Evolutionary conservation across 2,888 invertebrate species (phyloP).

Genomic region (Rhopalosiphum nymphaeae): DNA sequence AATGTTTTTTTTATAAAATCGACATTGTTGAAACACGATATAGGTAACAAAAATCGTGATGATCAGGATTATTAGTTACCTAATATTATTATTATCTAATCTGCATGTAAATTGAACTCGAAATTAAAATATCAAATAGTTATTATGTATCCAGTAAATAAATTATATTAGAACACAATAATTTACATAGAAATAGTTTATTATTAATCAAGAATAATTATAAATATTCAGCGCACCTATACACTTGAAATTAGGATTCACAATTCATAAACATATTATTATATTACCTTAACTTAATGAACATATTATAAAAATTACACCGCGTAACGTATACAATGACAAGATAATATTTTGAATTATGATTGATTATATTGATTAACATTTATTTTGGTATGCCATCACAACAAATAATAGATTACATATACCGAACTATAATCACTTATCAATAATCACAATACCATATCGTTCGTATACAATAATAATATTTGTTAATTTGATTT

Average conservation of each 20-base stretch:
- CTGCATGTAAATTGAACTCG: neutral
- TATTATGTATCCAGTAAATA: neutral
- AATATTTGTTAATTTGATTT: no score
- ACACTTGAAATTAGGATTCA: neutral
- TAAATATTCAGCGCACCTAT: neutral
- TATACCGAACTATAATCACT: no score
- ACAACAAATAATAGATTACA: no score
- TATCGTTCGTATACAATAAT: no score
- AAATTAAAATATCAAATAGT: neutral
- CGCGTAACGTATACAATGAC: neutral
- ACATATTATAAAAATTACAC: neutral
- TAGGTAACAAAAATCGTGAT: neutral
- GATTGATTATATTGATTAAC: neutral
- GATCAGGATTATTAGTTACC: neutral
- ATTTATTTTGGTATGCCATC: neutral
- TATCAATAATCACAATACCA: no score
- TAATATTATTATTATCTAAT: neutral
- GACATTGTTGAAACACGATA: neutral
- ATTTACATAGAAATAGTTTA: neutral
- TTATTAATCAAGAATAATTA: neutral
- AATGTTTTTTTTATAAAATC: neutral
- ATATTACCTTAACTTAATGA: neutral
- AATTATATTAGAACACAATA: neutral
- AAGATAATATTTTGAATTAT: neutral
- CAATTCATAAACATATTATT: neutral